These are phyloP conservation scores for Eupithecia subfuscata DNA, from an alignment of 2,888 invertebrate species.

Conservation along the genomic window DNA sequence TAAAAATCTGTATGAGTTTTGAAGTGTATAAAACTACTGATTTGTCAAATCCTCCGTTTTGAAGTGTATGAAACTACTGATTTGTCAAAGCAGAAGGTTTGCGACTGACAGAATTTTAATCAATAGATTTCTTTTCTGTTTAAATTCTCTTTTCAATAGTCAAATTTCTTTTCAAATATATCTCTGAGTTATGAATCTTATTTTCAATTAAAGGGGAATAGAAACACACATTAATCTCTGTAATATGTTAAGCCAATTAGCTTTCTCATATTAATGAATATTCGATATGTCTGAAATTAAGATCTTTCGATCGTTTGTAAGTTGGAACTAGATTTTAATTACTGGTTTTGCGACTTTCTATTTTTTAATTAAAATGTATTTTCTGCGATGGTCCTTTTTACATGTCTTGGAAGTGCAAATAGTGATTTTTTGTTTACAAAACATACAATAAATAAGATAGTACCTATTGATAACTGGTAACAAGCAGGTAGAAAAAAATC, in stretches of 20 bases:
- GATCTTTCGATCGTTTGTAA: background rate
- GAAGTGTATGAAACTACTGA: background rate
- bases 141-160: background rate
- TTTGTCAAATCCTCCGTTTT: background rate
- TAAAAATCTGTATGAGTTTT: background rate
- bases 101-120: background rate
- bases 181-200: background rate
- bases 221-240: conserved; percentile 24
- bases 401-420: background rate
- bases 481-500: background rate
- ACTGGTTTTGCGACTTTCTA: background rate
- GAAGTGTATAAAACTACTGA: background rate
- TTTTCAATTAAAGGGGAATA: background rate
- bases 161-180: too few species aligned
- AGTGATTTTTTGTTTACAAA: background rate
- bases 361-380: background rate
- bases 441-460: background rate
- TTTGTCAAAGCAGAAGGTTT: background rate
- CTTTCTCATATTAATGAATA: conserved; percentile 31
- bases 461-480: background rate
- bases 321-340: background rate
- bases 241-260: conserved; percentile 18
- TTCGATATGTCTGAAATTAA: conserved; percentile 2
- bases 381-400: background rate
- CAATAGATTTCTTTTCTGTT: background rate